phyloP scores from a whole-genome alignment of 2,888 invertebrate species.

The Acanthoscelides obtectus region DNA sequence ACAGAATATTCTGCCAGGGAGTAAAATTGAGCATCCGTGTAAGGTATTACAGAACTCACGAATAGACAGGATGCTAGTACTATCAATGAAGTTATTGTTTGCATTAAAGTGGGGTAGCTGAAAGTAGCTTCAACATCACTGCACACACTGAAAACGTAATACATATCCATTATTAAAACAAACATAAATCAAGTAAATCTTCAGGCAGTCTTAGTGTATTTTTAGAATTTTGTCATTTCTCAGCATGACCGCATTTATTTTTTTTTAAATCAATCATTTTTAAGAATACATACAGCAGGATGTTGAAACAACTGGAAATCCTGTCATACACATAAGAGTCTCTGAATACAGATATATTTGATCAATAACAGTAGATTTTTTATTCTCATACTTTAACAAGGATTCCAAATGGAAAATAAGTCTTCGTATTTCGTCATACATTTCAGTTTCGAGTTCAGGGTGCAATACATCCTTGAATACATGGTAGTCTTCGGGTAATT shows the following conservation, averaged over 20 bases:
- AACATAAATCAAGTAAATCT: too few relatives aligned
- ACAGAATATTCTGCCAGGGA: conserved; percentile 25
- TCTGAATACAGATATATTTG: too few relatives aligned
- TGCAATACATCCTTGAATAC: conserved; percentile 18
- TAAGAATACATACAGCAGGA: too few relatives aligned
- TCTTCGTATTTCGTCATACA: conserved; percentile 26
- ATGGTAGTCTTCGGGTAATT: conserved; percentile 12
- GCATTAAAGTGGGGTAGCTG: conserved; percentile 26
- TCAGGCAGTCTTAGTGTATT: too few relatives aligned
- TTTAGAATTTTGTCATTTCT: too few relatives aligned
- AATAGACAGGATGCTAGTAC: conserved; percentile 32
- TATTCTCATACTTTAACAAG: conserved; percentile 25
- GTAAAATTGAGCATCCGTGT: conserved; percentile 25
- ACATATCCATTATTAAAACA: too few relatives aligned
- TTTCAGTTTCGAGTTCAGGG: conserved; percentile 21
- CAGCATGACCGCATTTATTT: too few relatives aligned
- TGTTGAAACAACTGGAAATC: too few relatives aligned
- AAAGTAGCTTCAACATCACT: conserved; percentile 27
- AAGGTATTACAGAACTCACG: conserved; percentile 24
- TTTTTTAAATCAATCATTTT: too few relatives aligned
- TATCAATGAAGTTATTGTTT: conserved; percentile 28
- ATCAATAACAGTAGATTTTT: too few relatives aligned
- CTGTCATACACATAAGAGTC: too few relatives aligned
- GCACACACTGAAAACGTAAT: conserved; percentile 26
- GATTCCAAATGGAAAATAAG: conserved; percentile 28